phyloP scores from a whole-genome alignment of 2,113 vertebrate genomes.

The Menura novaehollandiae region DNA sequence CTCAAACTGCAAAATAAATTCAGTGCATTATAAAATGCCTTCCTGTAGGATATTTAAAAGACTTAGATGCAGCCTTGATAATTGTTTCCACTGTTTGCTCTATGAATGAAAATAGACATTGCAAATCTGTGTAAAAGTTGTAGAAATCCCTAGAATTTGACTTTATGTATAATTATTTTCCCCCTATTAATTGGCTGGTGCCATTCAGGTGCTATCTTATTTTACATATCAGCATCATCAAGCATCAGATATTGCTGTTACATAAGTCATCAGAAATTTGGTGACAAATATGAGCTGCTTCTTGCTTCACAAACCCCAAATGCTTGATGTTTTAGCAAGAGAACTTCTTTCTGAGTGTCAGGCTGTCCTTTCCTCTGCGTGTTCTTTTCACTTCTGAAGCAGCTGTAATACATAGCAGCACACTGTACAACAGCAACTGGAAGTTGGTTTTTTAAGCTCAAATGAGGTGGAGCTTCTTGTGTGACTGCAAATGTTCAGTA shows the following conservation, averaged over 20 bases:
- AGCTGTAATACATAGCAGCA: not conserved
- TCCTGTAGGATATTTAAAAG: constrained; percentile 1
- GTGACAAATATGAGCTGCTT: not conserved
- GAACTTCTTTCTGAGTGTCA: not conserved
- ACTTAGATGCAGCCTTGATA: not conserved
- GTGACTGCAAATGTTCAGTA: not conserved
- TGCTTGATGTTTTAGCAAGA: not conserved
- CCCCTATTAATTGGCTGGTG: not conserved
- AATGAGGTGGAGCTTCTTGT: not conserved
- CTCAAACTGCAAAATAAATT: not conserved
- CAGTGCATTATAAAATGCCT: not conserved
- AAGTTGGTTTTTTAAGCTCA: not conserved
- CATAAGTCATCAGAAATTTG: not conserved
- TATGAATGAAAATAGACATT: not conserved
- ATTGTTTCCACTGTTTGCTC: not conserved
- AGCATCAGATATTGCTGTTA: not conserved
- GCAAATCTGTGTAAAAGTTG: not conserved
- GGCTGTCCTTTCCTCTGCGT: not conserved
- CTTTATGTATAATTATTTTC: not conserved
- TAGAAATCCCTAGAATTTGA: constrained; percentile 1
- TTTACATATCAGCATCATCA: not conserved
- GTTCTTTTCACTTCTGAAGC: not conserved
- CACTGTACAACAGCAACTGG: not conserved
- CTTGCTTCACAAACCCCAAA: not conserved
- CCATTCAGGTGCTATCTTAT: not conserved